Base-by-base conservation (phyloP, 1,140 invertebrate genomes). In the Meloidogyne hapla region DNA sequence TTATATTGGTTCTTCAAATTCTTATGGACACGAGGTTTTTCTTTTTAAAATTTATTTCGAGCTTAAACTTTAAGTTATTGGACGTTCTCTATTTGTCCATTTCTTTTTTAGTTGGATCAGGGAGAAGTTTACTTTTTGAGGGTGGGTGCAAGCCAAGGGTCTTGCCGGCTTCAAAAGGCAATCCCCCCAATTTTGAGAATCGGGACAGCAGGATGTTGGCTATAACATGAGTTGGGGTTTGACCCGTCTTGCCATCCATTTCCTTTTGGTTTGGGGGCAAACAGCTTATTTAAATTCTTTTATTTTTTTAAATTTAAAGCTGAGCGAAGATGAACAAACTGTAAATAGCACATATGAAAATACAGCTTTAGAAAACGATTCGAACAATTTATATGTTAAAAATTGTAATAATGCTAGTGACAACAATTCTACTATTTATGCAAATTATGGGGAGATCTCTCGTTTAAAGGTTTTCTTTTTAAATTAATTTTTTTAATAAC, bases 401-500 rank as follows among this genome's bases (percentile, higher is more conserved):
- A 21, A 3, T n/a, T 25, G 23, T 8, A 40, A n/a, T 18, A 61
- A 73, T 23, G 13, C 71, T 13, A 23, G 23, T 61, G 56, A 73
- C 21, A 33, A 38, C 12, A 75, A 78, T 33, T 48, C 12, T 26
- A 18, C 21, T 15, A 68, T 80, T n/a, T 80, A 80, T 63, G 79
- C 79, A 26, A 80, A 80, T 77, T 81, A 82, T 28, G 40, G 77
- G 15, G 79, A 80, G 28, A 80, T 80, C 13, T 28, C 62, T 4
- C 61, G 74, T 26, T 68, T 61, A 13, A 63, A 73, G 25, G 71
- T 73, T 26, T 42, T 26, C 18, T 21, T 26, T 13, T 15, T 18
- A 3, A 42, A 48, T 18, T 25, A 26, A 56, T 71, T 61, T 26
- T 15, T 45, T 26, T n/a, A 56, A 23, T 18, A 33, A 15, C 18